Conservation (phyloP, 2,888 invertebrate genomes). For the Achlya flavicornis region DNA sequence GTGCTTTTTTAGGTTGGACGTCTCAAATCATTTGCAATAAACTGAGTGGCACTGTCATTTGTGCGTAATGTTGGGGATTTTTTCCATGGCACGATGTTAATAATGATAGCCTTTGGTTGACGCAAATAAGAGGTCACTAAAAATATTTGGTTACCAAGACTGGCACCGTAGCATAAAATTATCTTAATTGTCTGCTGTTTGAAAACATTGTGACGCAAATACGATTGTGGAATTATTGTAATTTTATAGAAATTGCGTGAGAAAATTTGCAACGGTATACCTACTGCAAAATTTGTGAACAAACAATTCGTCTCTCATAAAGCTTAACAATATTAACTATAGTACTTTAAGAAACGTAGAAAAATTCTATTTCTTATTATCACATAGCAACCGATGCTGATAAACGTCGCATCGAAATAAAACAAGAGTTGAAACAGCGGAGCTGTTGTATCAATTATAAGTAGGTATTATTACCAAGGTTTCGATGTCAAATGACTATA, state of each 20-base stretch:
- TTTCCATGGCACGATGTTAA: conserved; percentile 26
- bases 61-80: too few relatives aligned
- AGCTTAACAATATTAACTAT: neutral
- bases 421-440: conserved; percentile 11
- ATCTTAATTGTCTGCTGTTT: conserved; percentile 37
- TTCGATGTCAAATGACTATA: conserved; percentile 28
- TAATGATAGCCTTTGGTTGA: conserved; percentile 59
- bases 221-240: conserved; percentile 26
- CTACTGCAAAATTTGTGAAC: neutral
- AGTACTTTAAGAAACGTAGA: too few relatives aligned
- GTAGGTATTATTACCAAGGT: conserved; percentile 12
- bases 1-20: too few relatives aligned
- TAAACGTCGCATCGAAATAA: neutral
- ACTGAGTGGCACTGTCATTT: too few relatives aligned
- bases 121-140: conserved; percentile 52
- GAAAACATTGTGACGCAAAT: conserved; percentile 33
- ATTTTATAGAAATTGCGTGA: conserved; percentile 9
- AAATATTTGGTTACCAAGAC: conserved; percentile 45
- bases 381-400: neutral
- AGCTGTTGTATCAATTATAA: conserved; percentile 17
- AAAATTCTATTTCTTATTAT: neutral
- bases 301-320: neutral
- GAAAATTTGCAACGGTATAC: neutral
- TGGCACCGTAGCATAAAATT: conserved; percentile 23
- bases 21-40: too few relatives aligned